Base-by-base conservation (phyloP, 2,888 invertebrate genomes). In the Formica aserva region DNA sequence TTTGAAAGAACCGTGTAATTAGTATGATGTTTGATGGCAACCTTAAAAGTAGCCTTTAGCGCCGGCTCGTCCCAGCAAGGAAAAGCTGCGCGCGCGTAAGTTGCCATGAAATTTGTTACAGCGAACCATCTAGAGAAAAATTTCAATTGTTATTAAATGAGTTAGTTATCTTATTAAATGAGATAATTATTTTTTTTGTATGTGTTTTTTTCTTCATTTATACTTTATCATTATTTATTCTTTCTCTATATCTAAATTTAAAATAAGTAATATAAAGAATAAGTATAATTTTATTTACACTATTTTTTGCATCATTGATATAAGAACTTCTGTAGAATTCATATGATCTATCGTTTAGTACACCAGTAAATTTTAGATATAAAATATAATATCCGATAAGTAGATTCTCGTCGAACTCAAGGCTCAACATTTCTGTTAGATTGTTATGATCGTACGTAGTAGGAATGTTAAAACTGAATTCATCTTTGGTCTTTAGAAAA, bases 11-110 rank as follows among this genome's bases (percentile, higher is more conserved):
- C 95, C 15, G 89, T 91, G 69, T 95, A 95, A 32, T 92, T 93
- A 38, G 91, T 91, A 18, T 96, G 95, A 65, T 97, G 96, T 60
- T 96, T 96, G 80, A 97, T 95, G 1, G 95, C 96, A 15, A 97
- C 95, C 71, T 96, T 95, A 92, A 97, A 97, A 38, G 95, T 95
- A 0, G 97, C 97, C 91, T 97, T 97, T 41, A 96, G 93, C 0
- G 95, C 95, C 0, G 97, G 97, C 91, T 97, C 97, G 90, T 97
- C 97, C 91, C 96, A 97, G 92, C 97, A 97, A 0, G 97, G 97
- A 93, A 97, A 97, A 0, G 96, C 97, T n/a, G n/a, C n/a, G n/a
- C n/a, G n/a, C n/a, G n/a, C n/a, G n/a, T n/a, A n/a, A n/a, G n/a
- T n/a, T 65, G 96, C 95, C 92, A 97, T 96, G 71, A 97, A 96